These are phyloP conservation scores for Platycnemis pennipes DNA, from an alignment of 2,888 invertebrate species.

Conservation along the genomic window DNA sequence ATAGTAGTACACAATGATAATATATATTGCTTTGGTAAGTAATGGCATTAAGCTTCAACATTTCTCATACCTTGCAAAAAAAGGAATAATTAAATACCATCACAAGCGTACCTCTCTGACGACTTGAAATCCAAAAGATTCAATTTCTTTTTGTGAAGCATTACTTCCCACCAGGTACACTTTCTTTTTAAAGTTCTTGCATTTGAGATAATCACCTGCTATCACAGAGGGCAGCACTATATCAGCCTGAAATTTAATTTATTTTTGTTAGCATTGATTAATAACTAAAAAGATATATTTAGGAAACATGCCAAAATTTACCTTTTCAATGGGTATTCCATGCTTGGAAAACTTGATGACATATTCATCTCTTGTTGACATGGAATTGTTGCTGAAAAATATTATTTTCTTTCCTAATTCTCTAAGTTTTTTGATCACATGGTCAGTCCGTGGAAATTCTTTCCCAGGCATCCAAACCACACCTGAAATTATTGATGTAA, in stretches of 20 bases:
- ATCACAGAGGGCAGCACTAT: slow-evolving; percentile 78
- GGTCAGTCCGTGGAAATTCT: slow-evolving; percentile 44
- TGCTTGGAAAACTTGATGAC: slow-evolving; percentile 76
- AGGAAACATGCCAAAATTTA: neutral
- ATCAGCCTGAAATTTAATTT: slow-evolving; percentile 76
- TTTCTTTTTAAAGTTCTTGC: slow-evolving; percentile 77
- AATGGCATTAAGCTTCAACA: no score
- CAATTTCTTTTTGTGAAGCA: slow-evolving; percentile 79
- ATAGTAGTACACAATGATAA: no score
- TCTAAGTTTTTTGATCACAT: slow-evolving; percentile 74
- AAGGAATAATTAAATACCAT: no score
- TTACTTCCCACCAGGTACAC: slow-evolving; percentile 80
- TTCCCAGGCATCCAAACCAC: slow-evolving; percentile 68
- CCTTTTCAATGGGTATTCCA: slow-evolving; percentile 32
- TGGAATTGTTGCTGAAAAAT: slow-evolving; percentile 81
- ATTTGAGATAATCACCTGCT: slow-evolving; percentile 78
- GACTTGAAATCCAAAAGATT: slow-evolving; percentile 70
- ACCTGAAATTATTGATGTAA: slow-evolving; percentile 60
- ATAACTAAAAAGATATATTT: neutral
- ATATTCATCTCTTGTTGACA: slow-evolving; percentile 79
- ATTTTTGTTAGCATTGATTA: neutral
- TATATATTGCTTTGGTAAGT: no score
- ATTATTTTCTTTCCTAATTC: slow-evolving; percentile 79
- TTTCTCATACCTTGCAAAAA: no score
- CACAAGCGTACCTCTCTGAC: slow-evolving; percentile 34